phyloP scores from a whole-genome alignment of 2,113 vertebrate species.

The Rynchops niger region DNA sequence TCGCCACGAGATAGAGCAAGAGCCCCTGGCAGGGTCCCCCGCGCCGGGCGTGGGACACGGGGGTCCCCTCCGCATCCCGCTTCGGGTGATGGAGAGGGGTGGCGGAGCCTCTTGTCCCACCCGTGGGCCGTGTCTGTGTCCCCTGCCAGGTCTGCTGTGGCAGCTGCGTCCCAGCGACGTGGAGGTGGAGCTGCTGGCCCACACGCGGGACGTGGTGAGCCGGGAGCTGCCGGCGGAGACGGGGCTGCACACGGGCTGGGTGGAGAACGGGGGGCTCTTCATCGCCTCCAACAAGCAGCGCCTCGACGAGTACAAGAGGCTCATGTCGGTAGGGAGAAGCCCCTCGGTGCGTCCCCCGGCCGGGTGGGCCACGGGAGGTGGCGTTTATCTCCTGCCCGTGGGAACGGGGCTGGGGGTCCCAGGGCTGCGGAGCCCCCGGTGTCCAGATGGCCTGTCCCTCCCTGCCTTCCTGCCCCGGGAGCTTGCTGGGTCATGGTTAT shows the following conservation, averaged over 20 bases:
- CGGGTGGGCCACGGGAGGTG: background rate
- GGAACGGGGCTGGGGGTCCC: background rate
- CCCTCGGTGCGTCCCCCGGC: accelerated
- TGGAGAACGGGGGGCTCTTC: slow-evolving; percentile 96
- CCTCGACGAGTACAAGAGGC: slow-evolving; percentile 95
- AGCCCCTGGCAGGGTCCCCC: background rate
- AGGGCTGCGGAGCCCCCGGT: accelerated
- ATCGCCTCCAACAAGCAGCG: slow-evolving; percentile 94
- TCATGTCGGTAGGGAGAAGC: slow-evolving; percentile 88
- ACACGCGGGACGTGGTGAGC: slow-evolving; percentile 89
- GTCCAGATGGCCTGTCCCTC: accelerated
- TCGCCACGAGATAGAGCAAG: slow-evolving; percentile 33
- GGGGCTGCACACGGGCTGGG: slow-evolving; percentile 92
- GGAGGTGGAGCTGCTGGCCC: slow-evolving; percentile 92
- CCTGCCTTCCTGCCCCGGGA: background rate
- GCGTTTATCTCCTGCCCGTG: accelerated
- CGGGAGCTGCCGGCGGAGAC: slow-evolving; percentile 89
- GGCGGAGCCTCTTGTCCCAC: accelerated
- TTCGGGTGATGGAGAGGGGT: accelerated
- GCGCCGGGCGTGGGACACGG: accelerated
- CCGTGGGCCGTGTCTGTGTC: background rate
- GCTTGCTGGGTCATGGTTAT: too few relatives aligned
- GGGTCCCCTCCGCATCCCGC: accelerated
- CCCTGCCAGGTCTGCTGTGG: slow-evolving; percentile 88
- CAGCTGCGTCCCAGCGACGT: slow-evolving; percentile 95